Conservation (phyloP, 2,113 vertebrate species). For the Electrona antarctica region DNA sequence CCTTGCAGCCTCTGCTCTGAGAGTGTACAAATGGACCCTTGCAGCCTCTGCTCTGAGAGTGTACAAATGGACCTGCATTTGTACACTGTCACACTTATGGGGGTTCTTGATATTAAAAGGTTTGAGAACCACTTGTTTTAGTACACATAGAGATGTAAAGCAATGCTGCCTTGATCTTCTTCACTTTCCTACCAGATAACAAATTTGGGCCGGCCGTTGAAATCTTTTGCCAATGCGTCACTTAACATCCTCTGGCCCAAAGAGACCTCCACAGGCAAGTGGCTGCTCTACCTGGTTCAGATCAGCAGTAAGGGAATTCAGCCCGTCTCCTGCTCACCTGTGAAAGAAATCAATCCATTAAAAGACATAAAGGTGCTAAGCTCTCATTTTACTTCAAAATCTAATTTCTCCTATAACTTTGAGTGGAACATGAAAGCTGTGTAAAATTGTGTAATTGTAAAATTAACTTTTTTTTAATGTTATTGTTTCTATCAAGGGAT, state of each 20-base stretch:
- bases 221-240: conserved; percentile 85
- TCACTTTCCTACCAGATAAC: conserved; percentile 77
- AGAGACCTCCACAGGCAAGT: conserved; percentile 85
- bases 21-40: too few species aligned
- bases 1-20: too few species aligned
- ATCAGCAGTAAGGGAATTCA: conserved; percentile 83
- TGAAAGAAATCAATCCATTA: conserved; percentile 78
- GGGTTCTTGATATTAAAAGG: too few species aligned
- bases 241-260: conserved; percentile 91
- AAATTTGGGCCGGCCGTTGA: conserved; percentile 89
- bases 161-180: not conserved
- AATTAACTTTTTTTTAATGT: not conserved
- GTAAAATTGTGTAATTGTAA: not conserved
- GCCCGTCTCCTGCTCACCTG: conserved; percentile 82
- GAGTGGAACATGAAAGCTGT: not conserved
- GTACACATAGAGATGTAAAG: too few species aligned
- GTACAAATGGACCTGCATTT: too few species aligned
- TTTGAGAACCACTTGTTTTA: not conserved
- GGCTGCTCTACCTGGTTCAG: conserved; percentile 90
- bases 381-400: not conserved
- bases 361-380: conserved; percentile 67
- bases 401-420: too few species aligned
- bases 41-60: too few species aligned
- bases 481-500: conserved; percentile 68
- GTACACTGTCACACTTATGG: not conserved